phyloP scores from a whole-genome alignment of 2,888 invertebrate genomes.

The Brenthis daphne region DNA sequence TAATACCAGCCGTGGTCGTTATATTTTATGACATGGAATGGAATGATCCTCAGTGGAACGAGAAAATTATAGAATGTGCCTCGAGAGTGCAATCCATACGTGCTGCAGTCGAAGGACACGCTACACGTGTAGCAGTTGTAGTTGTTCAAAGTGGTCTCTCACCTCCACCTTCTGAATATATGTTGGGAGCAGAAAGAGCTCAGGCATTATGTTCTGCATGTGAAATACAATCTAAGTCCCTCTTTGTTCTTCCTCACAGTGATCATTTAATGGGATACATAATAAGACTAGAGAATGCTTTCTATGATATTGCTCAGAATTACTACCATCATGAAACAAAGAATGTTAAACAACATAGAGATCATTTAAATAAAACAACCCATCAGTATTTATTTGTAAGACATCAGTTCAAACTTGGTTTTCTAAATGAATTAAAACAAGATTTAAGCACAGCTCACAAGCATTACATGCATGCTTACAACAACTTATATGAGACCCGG shows the following conservation, averaged over 20 bases:
- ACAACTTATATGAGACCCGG: conserved; percentile 92
- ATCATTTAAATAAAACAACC: conserved; percentile 93
- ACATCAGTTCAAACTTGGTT: conserved; percentile 98
- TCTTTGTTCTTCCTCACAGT: conserved; percentile 95
- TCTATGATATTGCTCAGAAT: conserved; percentile 94
- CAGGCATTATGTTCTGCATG: conserved; percentile 95
- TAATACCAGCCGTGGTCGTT: conserved; percentile 95
- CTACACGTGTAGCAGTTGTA: conserved; percentile 92
- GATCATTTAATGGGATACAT: conserved; percentile 92
- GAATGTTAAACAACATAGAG: conserved; percentile 92
- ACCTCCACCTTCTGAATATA: conserved; percentile 90
- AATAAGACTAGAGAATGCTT: conserved; percentile 93
- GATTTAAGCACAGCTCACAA: conserved; percentile 93
- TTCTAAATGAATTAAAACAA: conserved; percentile 95
- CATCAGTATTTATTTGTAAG: conserved; percentile 96
- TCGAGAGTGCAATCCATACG: conserved; percentile 92
- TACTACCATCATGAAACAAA: conserved; percentile 96
- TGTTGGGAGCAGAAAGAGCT: conserved; percentile 94
- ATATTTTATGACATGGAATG: conserved; percentile 98
- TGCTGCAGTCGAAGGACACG: conserved; percentile 87
- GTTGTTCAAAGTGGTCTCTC: conserved; percentile 93
- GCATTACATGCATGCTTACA: conserved; percentile 95
- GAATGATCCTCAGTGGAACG: conserved; percentile 97
- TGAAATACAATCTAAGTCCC: conserved; percentile 94
- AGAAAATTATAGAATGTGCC: conserved; percentile 96